Evolutionary conservation across 64 coral and sea anemone species (phyloP).

Genomic region (Platygyra sinensis): DNA sequence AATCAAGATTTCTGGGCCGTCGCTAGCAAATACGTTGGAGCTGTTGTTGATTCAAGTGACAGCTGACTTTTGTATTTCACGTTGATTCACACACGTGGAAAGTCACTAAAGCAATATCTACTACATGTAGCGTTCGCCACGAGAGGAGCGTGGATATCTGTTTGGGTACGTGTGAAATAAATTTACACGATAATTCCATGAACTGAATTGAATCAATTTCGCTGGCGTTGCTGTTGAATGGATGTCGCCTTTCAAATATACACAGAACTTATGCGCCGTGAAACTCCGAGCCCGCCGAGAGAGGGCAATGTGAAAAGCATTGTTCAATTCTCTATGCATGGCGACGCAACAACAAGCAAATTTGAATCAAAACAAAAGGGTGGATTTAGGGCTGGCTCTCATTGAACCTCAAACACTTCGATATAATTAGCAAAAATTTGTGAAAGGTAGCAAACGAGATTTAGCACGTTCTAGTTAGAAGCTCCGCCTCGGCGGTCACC

Average conservation of each 20-base stretch:
- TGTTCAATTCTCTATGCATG: constrained; percentile 71
- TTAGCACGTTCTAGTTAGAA: constrained; percentile 54
- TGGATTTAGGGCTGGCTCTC: constrained; percentile 74
- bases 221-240: background rate
- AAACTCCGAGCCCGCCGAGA: constrained; percentile 49
- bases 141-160: constrained; percentile 14
- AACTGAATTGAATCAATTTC: background rate
- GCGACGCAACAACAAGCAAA: constrained; percentile 70
- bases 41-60: constrained; percentile 55
- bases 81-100: constrained; percentile 40
- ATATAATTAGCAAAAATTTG: constrained; percentile 88
- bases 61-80: constrained; percentile 45
- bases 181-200: constrained; percentile 13
- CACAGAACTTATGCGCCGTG: constrained; percentile 50
- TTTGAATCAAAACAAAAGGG: constrained; percentile 87
- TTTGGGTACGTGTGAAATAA: constrained; percentile 19
- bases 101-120: constrained; percentile 42
- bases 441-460: constrained; percentile 65
- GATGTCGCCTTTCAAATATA: background rate
- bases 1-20: constrained; percentile 56
- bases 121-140: background rate
- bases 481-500: constrained; percentile 59
- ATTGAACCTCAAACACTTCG: constrained; percentile 70
- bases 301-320: constrained; percentile 51
- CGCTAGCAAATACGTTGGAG: constrained; percentile 43